These are phyloP conservation scores for Panthera tigris DNA, from an alignment of 2,113 vertebrate genomes.

Conservation along the genomic window DNA sequence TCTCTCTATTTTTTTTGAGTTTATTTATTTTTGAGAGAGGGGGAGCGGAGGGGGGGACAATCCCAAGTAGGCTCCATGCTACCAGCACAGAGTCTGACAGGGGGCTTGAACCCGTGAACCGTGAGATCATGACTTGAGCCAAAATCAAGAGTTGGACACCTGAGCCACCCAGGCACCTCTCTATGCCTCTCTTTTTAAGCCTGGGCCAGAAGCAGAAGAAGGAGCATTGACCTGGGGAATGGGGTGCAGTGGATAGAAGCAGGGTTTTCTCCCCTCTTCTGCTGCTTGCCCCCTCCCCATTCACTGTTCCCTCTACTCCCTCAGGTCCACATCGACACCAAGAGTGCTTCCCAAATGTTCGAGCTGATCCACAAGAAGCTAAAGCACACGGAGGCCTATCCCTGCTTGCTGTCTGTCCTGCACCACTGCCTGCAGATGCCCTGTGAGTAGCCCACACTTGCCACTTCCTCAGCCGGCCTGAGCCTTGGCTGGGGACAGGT, in stretches of 20 bases:
- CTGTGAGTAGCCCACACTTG: slow-evolving; percentile 87
- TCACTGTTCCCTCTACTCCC: background rate
- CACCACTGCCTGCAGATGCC: slow-evolving; percentile 98
- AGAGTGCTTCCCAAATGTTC: slow-evolving; percentile 97
- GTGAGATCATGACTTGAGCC: too few relatives aligned
- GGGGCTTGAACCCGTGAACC: too few relatives aligned
- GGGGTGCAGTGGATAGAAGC: background rate
- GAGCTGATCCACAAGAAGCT: slow-evolving; percentile 96
- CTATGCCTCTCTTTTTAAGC: background rate
- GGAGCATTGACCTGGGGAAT: background rate
- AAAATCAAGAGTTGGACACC: too few relatives aligned
- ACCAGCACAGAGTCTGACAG: too few relatives aligned
- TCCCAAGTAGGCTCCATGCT: too few relatives aligned
- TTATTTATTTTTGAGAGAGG: too few relatives aligned
- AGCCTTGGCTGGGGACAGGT: background rate
- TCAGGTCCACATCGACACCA: slow-evolving; percentile 96
- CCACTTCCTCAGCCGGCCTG: accelerated
- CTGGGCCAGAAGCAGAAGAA: background rate
- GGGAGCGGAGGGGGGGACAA: too few relatives aligned
- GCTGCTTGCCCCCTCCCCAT: background rate
- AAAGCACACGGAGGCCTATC: slow-evolving; percentile 96
- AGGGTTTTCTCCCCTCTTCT: background rate
- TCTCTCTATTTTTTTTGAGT: too few relatives aligned
- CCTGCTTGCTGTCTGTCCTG: slow-evolving; percentile 96
- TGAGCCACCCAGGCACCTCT: too few relatives aligned